Evolutionary conservation across 2,113 vertebrate genomes (phyloP).

Genomic region (Thymallus thymallus): DNA sequence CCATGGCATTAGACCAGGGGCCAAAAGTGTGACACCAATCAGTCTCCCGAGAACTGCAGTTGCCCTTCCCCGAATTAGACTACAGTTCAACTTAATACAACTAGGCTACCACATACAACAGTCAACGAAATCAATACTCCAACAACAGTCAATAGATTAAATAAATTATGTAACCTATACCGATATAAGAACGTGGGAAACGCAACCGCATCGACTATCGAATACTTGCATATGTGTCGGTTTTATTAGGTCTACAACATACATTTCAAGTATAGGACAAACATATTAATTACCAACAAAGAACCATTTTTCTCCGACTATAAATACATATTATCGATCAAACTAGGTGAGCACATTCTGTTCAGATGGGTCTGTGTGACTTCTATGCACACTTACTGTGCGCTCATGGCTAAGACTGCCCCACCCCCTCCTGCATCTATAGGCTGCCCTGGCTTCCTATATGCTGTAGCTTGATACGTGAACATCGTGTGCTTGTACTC

Average conservation of each 20-base stretch:
- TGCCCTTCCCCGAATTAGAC: neutral
- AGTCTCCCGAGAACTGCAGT: no score
- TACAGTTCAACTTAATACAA: neutral
- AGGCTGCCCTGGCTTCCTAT: slow-evolving; percentile 41
- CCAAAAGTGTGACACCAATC: neutral
- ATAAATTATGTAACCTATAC: neutral
- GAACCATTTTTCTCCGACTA: no score
- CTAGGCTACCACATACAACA: no score
- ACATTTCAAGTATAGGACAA: no score
- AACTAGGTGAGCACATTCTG: no score
- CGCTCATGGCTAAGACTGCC: neutral
- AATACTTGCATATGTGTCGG: no score
- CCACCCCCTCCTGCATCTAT: slow-evolving; percentile 38
- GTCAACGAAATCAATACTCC: neutral
- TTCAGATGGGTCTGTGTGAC: neutral
- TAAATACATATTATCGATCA: no score
- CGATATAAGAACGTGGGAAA: neutral
- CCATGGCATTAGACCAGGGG: neutral
- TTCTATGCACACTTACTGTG: neutral
- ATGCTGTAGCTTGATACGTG: slow-evolving; percentile 40
- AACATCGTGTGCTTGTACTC: slow-evolving; percentile 24
- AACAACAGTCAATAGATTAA: neutral
- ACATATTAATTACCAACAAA: no score
- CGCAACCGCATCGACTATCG: neutral
- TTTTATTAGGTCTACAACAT: no score